Base-by-base conservation (phyloP, 2,797 vertebrate genomes). In the Picus viridis region DNA sequence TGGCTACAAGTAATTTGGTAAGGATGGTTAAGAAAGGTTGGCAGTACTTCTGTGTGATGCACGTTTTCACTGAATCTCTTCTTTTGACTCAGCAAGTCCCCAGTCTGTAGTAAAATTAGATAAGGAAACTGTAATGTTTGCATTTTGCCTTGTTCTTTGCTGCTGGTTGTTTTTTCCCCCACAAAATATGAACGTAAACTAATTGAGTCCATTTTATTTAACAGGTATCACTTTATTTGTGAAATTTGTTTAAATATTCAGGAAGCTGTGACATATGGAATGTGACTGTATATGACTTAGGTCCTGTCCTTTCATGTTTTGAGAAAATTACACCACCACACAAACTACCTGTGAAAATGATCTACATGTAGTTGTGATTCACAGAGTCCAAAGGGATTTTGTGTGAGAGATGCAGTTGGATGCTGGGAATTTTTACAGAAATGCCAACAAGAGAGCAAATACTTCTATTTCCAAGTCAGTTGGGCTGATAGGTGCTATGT, bases 1-100 rank as follows among this genome's bases (percentile, higher is more conserved):
- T 96, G 91, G 95, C 94, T 86, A 91, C 71, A 79, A 94, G 93
- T 93, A 94, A 91, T 96, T 94, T 24, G 14, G 39, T 87, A 92
- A 89, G 83, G 93, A 82, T 93, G 95, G 76, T n/a, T 87, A 56
- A 19, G 81, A 68, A 88, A 62, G 88, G 54, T 83, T 95, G 89
- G 86, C 41, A 74, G 93, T 92, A 95, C 88, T 94, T 90, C 57
- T 71, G 49, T 27, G 85, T 80, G 83, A 86, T 81, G 71, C 56
- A 54, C 76, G 16, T 92, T 93, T 92, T 89, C 79, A 61, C 91
- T 59, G 41, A 70, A 62, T 58, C 45, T 15, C 43, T 65, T 70
- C 71, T 77, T 90, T 76, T 90, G 63, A 91, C 80, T 89, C 85
- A 29, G 43, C 70, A 68, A 59, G 76, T 78, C 59, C 83, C 80